phyloP scores from a whole-genome alignment of 2,797 vertebrate genomes.

The Microctenopoma lineatum region DNA sequence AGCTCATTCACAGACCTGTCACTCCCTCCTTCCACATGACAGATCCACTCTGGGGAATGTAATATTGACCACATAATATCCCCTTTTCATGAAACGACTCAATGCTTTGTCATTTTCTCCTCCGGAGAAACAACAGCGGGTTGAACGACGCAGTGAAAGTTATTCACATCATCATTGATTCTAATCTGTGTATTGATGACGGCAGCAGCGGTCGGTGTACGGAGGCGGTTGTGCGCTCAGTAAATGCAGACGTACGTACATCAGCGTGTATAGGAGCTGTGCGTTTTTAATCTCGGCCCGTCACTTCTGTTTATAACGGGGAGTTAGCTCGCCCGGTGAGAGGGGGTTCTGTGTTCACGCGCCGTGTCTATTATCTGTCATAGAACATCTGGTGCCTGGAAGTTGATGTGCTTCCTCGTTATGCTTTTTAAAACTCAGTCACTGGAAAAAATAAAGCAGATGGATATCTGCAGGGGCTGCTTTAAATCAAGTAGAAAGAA shows the following conservation, averaged over 20 bases:
- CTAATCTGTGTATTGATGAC: constrained; percentile 1
- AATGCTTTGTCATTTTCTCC: constrained; percentile 19
- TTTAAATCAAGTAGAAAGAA: constrained; percentile 66
- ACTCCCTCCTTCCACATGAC: constrained; percentile 53
- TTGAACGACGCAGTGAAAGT: constrained; percentile 16
- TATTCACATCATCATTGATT: constrained; percentile 19
- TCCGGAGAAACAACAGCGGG: constrained; percentile 17
- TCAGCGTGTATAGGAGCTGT: constrained; percentile 25
- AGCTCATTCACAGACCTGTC: constrained; percentile 55
- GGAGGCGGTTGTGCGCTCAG: not conserved
- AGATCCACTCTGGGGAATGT: constrained; percentile 57
- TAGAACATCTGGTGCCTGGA: constrained; percentile 78
- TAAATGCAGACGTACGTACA: not conserved
- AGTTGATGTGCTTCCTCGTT: constrained; percentile 68
- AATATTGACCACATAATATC: constrained; percentile 47
- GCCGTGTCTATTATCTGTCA: constrained; percentile 80
- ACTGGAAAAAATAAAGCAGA: constrained; percentile 65
- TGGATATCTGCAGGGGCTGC: constrained; percentile 68
- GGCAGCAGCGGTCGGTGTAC: constrained; percentile 7
- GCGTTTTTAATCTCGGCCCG: constrained; percentile 67
- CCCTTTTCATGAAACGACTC: constrained; percentile 35
- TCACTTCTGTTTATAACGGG: constrained; percentile 74
- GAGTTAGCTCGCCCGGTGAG: constrained; percentile 61
- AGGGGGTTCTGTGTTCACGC: constrained; percentile 62
- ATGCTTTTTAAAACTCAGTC: constrained; percentile 71